Conservation (phyloP, 2,113 vertebrate species). For the Herpetotheres cachinnans region DNA sequence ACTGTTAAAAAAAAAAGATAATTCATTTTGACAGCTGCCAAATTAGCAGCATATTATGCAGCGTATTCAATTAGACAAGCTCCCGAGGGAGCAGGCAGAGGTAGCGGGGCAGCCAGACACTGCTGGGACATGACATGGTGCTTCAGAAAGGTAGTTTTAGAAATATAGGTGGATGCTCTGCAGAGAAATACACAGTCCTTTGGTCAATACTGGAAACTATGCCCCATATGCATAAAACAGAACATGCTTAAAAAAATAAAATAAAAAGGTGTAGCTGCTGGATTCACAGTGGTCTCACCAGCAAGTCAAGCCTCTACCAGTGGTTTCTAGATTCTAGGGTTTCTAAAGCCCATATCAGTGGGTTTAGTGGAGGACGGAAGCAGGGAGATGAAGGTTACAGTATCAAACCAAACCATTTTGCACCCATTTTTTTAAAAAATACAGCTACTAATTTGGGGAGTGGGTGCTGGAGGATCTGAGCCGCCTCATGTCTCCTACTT, state of each 20-base stretch:
- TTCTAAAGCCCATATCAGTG: neutral
- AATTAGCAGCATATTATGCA: neutral
- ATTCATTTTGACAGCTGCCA: constrained; percentile 29
- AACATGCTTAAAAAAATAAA: neutral
- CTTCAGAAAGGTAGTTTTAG: neutral
- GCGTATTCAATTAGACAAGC: neutral
- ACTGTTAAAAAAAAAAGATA: neutral
- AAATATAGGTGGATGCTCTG: neutral
- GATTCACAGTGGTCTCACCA: neutral
- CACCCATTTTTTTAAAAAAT: neutral
- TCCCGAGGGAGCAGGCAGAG: neutral
- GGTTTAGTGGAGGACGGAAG: neutral
- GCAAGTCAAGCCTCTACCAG: neutral
- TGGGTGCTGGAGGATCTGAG: neutral
- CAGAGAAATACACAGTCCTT: neutral
- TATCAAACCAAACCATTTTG: neutral
- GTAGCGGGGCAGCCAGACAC: neutral
- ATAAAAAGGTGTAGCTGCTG: neutral
- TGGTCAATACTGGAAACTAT: neutral
- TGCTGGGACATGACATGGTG: neutral
- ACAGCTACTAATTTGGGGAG: neutral
- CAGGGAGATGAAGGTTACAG: neutral
- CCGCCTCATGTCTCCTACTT: fast-evolving
- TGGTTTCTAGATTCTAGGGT: neutral
- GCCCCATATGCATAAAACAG: neutral